These are phyloP conservation scores for Actinia tenebrosa DNA, from an alignment of 64 coral and sea anemone genomes.

Conservation along the genomic window DNA sequence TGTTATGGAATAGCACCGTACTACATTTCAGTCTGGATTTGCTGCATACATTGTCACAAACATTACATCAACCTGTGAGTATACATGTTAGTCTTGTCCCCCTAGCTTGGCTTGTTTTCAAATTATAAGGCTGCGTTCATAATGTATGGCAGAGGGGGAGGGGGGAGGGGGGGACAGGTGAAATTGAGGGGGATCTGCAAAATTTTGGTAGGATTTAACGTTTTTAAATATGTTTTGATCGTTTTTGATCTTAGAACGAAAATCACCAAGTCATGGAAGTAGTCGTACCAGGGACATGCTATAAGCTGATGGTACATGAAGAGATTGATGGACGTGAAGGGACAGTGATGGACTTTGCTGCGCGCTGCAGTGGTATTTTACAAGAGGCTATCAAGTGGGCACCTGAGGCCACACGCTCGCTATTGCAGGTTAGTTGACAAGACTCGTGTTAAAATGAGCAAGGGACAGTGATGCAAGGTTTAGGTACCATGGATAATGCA, in stretches of 20 bases:
- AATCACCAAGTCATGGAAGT: conserved; percentile 79
- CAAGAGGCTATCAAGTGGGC: conserved; percentile 96
- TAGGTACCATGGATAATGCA: too few species aligned
- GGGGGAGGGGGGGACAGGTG: too few species aligned
- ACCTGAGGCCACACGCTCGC: conserved; percentile 74
- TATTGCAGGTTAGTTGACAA: conserved; percentile 62
- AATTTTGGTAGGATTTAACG: too few species aligned
- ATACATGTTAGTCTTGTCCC: background rate
- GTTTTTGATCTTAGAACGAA: conserved; percentile 39
- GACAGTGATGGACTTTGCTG: conserved; percentile 90
- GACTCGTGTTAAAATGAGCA: too few species aligned
- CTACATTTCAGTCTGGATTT: conserved; percentile 92
- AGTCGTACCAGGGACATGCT: conserved; percentile 54
- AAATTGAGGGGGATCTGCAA: too few species aligned
- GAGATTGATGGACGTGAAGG: conserved; percentile 89
- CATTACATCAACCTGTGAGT: conserved; percentile 85
- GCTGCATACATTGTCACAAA: conserved; percentile 75
- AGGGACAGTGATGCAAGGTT: too few species aligned
- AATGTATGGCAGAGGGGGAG: too few species aligned
- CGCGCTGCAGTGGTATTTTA: conserved; percentile 92
- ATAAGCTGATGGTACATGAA: conserved; percentile 69
- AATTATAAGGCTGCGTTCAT: too few species aligned
- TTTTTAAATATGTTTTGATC: background rate
- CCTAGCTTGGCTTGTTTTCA: too few species aligned
- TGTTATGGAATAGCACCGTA: conserved; percentile 89